These are phyloP conservation scores for Chloroclystis v-ata DNA, from an alignment of 2,888 invertebrate genomes.

Conservation along the genomic window DNA sequence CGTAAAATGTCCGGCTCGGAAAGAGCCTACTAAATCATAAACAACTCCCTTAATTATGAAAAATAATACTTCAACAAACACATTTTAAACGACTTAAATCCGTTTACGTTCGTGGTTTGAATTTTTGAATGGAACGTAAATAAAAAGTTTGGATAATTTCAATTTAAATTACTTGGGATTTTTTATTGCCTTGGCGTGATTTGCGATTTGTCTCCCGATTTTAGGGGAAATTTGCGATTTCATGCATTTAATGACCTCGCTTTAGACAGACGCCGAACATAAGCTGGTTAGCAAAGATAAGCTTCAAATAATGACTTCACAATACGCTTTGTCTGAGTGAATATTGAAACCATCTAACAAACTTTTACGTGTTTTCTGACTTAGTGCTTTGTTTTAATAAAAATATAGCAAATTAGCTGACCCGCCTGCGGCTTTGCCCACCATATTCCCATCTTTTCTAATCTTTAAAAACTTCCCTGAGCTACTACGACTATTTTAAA, in stretches of 20 bases:
- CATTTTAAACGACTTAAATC: slow-evolving; percentile 45
- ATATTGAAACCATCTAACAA: too few species aligned
- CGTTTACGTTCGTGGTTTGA: slow-evolving; percentile 42
- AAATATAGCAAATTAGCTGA: too few species aligned
- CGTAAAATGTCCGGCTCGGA: slow-evolving; percentile 46
- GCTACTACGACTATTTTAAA: too few species aligned
- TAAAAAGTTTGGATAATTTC: slow-evolving; percentile 6
- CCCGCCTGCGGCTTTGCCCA: too few species aligned
- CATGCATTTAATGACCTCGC: neutral
- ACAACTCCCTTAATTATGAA: slow-evolving; percentile 57
- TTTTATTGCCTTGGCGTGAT: too few species aligned
- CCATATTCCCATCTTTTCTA: too few species aligned
- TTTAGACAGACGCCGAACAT: neutral
- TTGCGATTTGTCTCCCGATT: too few species aligned
- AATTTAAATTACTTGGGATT: slow-evolving; percentile 4
- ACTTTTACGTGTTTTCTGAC: too few species aligned
- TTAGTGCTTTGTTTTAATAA: too few species aligned
- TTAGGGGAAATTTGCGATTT: neutral
- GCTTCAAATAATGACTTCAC: neutral
- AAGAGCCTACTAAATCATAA: slow-evolving; percentile 53
- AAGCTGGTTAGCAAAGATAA: slow-evolving; percentile 1
- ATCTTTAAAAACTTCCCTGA: too few species aligned
- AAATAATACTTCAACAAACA: slow-evolving; percentile 54
- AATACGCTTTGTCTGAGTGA: too few species aligned
- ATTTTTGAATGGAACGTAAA: slow-evolving; percentile 34